Percentiles rank a stretch among this genome's conserved stretches.
Conservation (phyloP, 2,888 invertebrate genomes). For the Acanthacorydalis orientalis region DNA sequence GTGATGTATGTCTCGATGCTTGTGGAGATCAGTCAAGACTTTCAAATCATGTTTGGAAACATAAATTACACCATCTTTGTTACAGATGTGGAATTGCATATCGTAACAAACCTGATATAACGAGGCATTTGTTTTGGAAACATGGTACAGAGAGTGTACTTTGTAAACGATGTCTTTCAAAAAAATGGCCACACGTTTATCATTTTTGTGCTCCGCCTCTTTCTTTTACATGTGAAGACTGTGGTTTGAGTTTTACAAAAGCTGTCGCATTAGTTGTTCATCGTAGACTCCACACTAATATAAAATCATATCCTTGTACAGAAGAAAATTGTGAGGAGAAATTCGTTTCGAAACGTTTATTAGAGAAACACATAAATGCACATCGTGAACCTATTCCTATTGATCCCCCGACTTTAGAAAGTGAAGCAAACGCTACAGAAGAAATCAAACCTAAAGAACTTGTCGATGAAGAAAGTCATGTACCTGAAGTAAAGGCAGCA, state of each 20-base stretch:
- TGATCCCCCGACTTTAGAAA: slow-evolving; percentile 15
- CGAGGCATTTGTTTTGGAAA: slow-evolving; percentile 83
- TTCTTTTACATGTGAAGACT: slow-evolving; percentile 65
- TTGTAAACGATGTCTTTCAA: slow-evolving; percentile 72
- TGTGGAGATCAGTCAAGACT: slow-evolving; percentile 64
- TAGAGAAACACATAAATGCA: slow-evolving; percentile 49
- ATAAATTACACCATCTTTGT: slow-evolving; percentile 72
- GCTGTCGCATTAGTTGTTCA: slow-evolving; percentile 73
- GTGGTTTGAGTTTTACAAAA: slow-evolving; percentile 53
- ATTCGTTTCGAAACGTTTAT: slow-evolving; percentile 66
- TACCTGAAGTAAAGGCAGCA: slow-evolving; percentile 23
- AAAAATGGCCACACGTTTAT: slow-evolving; percentile 84
- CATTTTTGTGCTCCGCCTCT: slow-evolving; percentile 76
- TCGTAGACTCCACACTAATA: slow-evolving; percentile 57
- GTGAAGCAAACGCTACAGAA: slow-evolving; percentile 12
- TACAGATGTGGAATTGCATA: slow-evolving; percentile 79
- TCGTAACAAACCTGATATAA: slow-evolving; percentile 74
- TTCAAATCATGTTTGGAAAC: slow-evolving; percentile 82
- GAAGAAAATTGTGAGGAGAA: slow-evolving; percentile 55
- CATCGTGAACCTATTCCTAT: slow-evolving; percentile 32
- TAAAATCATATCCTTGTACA: slow-evolving; percentile 52
- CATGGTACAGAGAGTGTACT: slow-evolving; percentile 77
- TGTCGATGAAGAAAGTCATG: slow-evolving; percentile 23
- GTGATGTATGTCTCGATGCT: slow-evolving; percentile 73
- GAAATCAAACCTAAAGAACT: slow-evolving; percentile 8